Evolutionary conservation across 2,888 invertebrate species (phyloP).

Genomic region (Lysandra coridon): DNA sequence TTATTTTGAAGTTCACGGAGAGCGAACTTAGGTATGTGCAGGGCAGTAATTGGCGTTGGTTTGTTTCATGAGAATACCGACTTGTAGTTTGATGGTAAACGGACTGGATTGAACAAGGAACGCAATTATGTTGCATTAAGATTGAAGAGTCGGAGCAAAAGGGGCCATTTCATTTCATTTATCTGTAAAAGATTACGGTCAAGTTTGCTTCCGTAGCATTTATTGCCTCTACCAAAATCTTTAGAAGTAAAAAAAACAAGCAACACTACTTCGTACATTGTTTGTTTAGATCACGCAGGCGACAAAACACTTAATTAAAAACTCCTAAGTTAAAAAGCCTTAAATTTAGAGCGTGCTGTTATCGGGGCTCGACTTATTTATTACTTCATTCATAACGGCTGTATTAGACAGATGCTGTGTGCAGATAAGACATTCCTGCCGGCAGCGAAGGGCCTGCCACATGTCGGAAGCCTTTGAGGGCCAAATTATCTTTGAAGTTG

Average conservation of each 20-base stretch:
- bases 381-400: conserved; percentile 47
- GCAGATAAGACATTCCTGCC: conserved; percentile 46
- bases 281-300: not conserved
- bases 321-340: not conserved
- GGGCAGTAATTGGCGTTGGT: too few relatives aligned
- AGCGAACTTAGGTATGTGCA: too few relatives aligned
- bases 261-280: not conserved
- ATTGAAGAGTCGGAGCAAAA: too few relatives aligned
- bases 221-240: not conserved
- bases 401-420: conserved; percentile 48
- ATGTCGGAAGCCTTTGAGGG: conserved; percentile 13
- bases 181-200: not conserved
- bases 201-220: not conserved
- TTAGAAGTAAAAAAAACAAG: not conserved
- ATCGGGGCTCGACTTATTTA: conserved; percentile 43
- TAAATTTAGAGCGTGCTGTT: conserved; percentile 16
- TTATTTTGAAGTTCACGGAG: not conserved
- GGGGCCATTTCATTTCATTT: too few relatives aligned
- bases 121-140: too few relatives aligned
- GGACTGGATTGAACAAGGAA: too few relatives aligned
- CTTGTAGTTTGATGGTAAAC: too few relatives aligned
- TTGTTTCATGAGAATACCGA: too few relatives aligned
- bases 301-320: conserved; percentile 7
- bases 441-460: conserved; percentile 39
- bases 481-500: not conserved